Evolutionary conservation across 2,797 vertebrate species (phyloP).

Genomic region (Bovichtus variegatus): DNA sequence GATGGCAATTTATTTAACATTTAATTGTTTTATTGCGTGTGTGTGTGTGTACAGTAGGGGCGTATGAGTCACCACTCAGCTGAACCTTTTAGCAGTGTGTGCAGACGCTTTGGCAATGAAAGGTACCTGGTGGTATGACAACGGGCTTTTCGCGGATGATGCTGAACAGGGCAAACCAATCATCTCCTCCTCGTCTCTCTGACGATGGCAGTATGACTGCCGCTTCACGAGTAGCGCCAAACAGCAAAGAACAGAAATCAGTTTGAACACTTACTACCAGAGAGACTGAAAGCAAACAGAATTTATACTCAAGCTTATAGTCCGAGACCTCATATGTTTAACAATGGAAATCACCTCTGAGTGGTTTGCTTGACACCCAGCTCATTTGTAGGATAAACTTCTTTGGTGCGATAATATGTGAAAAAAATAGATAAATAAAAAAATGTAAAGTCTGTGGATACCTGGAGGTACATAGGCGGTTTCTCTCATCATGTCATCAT

Average conservation of each 20-base stretch:
- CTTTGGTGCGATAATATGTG: background rate
- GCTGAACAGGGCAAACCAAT: slow-evolving; percentile 69
- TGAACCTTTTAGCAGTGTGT: background rate
- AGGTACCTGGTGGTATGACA: slow-evolving; percentile 66
- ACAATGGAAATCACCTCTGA: background rate
- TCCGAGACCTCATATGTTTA: background rate
- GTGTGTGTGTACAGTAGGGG: background rate
- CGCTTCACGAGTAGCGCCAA: slow-evolving; percentile 47
- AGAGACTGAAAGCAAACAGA: slow-evolving; percentile 44
- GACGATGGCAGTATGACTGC: slow-evolving; percentile 29
- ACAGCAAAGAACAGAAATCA: slow-evolving; percentile 74
- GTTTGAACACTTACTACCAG: slow-evolving; percentile 17
- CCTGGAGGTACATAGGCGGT: slow-evolving; percentile 67
- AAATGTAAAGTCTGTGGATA: slow-evolving; percentile 40
- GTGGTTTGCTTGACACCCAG: background rate
- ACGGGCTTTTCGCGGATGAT: slow-evolving; percentile 45
- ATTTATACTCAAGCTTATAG: slow-evolving; percentile 4
- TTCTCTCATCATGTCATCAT: slow-evolving; percentile 70
- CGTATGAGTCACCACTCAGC: background rate
- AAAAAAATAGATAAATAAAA: background rate
- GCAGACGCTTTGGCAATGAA: background rate
- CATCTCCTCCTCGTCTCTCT: slow-evolving; percentile 58
- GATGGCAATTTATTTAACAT: background rate
- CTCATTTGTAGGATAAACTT: background rate
- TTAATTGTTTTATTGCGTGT: background rate